Conservation (phyloP, 2,888 invertebrate genomes). For the Arge pagana region DNA sequence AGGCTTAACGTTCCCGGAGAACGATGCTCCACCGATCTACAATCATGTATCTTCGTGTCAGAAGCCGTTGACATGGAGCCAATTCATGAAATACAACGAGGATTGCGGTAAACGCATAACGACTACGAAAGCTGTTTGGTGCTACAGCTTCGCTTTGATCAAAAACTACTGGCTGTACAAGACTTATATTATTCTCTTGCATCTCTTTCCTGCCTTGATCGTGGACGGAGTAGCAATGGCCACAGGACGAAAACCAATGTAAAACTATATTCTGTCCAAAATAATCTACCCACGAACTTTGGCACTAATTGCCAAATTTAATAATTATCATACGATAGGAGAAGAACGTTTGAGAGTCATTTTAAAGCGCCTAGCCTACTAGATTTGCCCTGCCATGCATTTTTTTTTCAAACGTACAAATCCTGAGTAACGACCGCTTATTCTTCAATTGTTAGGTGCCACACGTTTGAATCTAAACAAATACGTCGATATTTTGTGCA, state of each 20-base stretch:
- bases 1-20: conserved; percentile 19
- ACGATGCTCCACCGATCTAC: conserved; percentile 70
- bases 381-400: no score
- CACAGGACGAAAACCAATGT: conserved; percentile 67
- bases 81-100: conserved; percentile 63
- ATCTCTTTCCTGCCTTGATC: conserved; percentile 66
- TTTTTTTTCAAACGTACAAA: conserved; percentile 13
- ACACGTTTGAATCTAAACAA: background rate
- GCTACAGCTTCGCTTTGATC: conserved; percentile 65
- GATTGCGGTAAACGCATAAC: conserved; percentile 63
- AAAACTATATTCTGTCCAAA: conserved; percentile 56
- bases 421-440: background rate
- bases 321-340: no score
- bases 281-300: no score
- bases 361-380: no score
- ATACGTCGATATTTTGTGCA: background rate
- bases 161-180: conserved; percentile 61
- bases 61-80: conserved; percentile 79
- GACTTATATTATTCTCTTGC: conserved; percentile 63
- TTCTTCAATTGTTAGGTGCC: no score
- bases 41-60: conserved; percentile 84
- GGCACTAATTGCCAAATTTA: no score
- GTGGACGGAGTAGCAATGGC: conserved; percentile 61
- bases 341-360: no score
- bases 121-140: conserved; percentile 67